Conservation (phyloP, 2,113 vertebrate genomes). For the Rhinichthys klamathensis region DNA sequence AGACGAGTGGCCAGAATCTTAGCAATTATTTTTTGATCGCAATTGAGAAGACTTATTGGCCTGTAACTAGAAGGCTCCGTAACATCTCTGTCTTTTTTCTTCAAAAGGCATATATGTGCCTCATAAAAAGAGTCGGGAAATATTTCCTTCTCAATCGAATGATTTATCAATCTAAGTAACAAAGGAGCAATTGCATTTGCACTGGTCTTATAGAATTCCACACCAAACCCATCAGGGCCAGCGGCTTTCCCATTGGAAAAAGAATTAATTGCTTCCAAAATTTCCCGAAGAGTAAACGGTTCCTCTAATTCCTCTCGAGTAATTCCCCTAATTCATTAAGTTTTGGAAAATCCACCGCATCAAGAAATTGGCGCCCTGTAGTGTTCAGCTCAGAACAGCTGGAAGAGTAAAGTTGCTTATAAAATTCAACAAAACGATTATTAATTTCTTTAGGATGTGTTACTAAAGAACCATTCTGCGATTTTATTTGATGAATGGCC, state of each 20-base stretch:
- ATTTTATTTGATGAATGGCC: background rate
- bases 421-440: background rate
- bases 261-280: no score
- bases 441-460: conserved; percentile 3
- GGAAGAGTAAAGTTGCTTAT: no score
- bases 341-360: no score
- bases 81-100: conserved; percentile 2
- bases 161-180: background rate
- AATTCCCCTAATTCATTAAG: no score
- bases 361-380: no score
- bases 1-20: background rate
- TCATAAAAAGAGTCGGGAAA: background rate
- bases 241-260: background rate
- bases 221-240: background rate
- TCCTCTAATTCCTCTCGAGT: no score
- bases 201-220: background rate
- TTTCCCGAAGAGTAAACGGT: no score
- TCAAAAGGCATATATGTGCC: background rate
- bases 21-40: background rate
- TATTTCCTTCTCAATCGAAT: no score
- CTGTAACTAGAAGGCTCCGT: background rate
- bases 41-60: background rate
- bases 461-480: background rate
- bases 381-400: no score
- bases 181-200: background rate